These are phyloP conservation scores for Sesamia nonagrioides DNA, from an alignment of 1,140 invertebrate genomes.

Conservation along the genomic window DNA sequence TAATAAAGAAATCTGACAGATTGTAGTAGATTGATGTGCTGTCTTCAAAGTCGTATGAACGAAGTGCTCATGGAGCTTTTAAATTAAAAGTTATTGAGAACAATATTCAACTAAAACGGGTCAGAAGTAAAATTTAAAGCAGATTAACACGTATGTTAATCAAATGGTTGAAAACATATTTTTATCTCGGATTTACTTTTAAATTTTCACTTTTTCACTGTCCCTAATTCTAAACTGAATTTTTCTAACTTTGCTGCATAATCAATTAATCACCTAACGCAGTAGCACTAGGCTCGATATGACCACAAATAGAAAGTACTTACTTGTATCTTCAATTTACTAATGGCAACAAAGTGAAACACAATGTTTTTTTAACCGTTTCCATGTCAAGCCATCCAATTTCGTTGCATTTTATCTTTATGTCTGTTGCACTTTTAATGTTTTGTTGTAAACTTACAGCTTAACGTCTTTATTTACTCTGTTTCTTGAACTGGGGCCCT, in stretches of 20 bases:
- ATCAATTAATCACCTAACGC: not conserved
- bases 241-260: not conserved
- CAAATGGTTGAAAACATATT: too few species aligned
- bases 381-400: constrained; percentile 28
- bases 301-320: not conserved
- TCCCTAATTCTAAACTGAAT: not conserved
- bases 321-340: constrained; percentile 29
- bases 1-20: too few species aligned
- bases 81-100: too few species aligned
- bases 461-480: not conserved
- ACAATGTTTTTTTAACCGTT: constrained; percentile 34
- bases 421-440: not conserved
- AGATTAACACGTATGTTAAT: too few species aligned
- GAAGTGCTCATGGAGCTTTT: too few species aligned
- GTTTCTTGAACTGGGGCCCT: not conserved
- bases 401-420: constrained; percentile 12
- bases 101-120: too few species aligned
- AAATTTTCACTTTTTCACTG: not conserved
- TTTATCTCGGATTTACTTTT: too few species aligned
- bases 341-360: constrained; percentile 37
- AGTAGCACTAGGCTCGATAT: not conserved
- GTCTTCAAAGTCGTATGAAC: too few species aligned
- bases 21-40: too few species aligned
- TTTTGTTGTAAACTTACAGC: not conserved
- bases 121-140: too few species aligned